A percentile compares a stretch with the other conserved stretches of the same genome.
Conservation (phyloP, 1,140 invertebrate species). For the Drosophila obscura region DNA sequence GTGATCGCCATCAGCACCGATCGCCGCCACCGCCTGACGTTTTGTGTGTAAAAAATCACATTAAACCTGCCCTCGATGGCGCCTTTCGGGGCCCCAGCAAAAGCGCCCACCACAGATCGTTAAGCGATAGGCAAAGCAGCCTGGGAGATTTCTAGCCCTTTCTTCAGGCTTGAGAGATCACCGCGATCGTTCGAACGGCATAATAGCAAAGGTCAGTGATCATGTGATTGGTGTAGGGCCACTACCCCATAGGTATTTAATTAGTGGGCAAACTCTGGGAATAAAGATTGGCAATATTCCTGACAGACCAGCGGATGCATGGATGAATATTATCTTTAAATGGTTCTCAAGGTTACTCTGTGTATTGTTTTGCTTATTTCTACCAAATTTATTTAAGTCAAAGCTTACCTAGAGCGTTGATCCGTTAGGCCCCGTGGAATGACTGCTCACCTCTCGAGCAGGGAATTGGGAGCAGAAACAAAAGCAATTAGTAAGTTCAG, state of each 20-base stretch:
- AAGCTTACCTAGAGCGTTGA: no score
- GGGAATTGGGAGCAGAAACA: neutral
- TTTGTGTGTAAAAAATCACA: conserved; percentile 79
- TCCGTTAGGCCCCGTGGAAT: no score
- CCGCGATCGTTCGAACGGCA: neutral
- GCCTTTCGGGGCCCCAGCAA: conserved; percentile 33
- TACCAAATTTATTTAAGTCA: neutral
- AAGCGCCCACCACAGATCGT: conserved; percentile 14
- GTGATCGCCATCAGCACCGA: conserved; percentile 31
- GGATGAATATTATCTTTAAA: no score
- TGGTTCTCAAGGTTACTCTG: no score
- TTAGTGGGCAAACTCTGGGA: no score
- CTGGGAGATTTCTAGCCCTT: conserved; percentile 14
- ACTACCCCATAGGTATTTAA: no score
- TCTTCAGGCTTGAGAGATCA: conserved; percentile 22
- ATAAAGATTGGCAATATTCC: no score
- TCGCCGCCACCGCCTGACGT: neutral
- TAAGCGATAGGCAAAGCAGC: conserved; percentile 39
- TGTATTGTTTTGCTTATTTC: no score
- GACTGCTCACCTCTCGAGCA: neutral
- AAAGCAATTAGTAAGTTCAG: conserved; percentile 9
- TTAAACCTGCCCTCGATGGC: conserved; percentile 77
- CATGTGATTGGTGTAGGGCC: no score
- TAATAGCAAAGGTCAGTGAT: no score
- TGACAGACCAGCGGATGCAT: no score